phyloP scores from a whole-genome alignment of 2,888 invertebrate species.

The Himalopsyche tibetana region DNA sequence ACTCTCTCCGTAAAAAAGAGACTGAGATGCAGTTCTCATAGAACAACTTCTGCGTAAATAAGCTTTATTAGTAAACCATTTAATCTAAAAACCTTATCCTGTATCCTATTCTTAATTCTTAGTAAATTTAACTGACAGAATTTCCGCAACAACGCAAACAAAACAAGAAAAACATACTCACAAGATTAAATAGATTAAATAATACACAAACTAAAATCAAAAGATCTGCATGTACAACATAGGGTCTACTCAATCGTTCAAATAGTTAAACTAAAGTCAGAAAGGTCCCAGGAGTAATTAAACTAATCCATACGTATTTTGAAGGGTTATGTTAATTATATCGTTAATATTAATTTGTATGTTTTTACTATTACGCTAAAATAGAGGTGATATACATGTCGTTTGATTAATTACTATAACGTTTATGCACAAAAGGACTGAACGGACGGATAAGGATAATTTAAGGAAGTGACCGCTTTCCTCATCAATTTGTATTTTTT shows the following conservation, averaged over 20 bases:
- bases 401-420: background rate
- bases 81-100: too few relatives aligned
- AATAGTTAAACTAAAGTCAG: background rate
- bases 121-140: too few relatives aligned
- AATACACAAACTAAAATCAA: too few relatives aligned
- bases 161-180: too few relatives aligned
- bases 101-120: too few relatives aligned
- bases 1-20: too few relatives aligned
- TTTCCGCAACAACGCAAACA: too few relatives aligned
- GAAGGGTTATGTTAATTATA: constrained; percentile 19
- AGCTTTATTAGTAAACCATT: too few relatives aligned
- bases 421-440: background rate
- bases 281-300: constrained; percentile 4
- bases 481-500: background rate
- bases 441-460: background rate
- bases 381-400: background rate
- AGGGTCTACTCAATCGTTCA: background rate
- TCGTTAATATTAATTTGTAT: constrained; percentile 4
- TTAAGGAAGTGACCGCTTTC: background rate
- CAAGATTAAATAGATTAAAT: too few relatives aligned
- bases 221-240: too few relatives aligned
- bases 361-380: background rate
- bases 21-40: too few relatives aligned
- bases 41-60: too few relatives aligned
- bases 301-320: background rate